A percentile compares a stretch with the other conserved stretches of the same genome.
These are phyloP conservation scores for Enoplosus armatus DNA, from an alignment of 2,797 vertebrate genomes.

Conservation along the genomic window DNA sequence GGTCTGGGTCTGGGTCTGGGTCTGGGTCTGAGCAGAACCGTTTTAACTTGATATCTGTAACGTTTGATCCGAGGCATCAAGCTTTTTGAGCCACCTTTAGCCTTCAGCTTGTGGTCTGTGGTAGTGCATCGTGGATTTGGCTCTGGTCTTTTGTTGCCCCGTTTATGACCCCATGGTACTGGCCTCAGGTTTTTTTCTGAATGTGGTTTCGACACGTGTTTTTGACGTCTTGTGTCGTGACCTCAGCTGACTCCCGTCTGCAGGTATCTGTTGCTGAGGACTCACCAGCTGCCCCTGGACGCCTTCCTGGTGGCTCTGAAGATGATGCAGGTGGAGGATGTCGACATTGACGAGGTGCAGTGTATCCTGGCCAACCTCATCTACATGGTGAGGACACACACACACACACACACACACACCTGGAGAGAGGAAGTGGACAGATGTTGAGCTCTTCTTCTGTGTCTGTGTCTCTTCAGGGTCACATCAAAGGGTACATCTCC, in stretches of 20 bases:
- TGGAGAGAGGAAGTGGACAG: not conserved
- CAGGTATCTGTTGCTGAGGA: conserved; percentile 93
- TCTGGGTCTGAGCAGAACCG: too few relatives aligned
- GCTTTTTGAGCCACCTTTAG: too few relatives aligned
- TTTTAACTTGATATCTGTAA: too few relatives aligned
- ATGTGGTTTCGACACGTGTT: too few relatives aligned
- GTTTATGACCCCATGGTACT: too few relatives aligned
- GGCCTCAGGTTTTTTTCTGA: too few relatives aligned
- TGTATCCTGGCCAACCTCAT: conserved; percentile 98
- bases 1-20: too few relatives aligned
- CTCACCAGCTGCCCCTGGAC: conserved; percentile 95
- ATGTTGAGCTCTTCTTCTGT: not conserved
- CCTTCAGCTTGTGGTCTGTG: too few relatives aligned
- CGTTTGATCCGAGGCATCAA: too few relatives aligned
- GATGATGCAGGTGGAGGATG: conserved; percentile 95
- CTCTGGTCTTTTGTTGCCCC: too few relatives aligned
- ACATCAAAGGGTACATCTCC: conserved; percentile 99
- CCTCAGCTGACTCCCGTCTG: not conserved
- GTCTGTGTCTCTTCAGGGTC: conserved; percentile 86
- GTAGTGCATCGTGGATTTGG: too few relatives aligned
- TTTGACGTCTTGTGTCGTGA: too few relatives aligned
- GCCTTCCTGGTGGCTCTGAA: conserved; percentile 93
- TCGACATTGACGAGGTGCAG: conserved; percentile 97
- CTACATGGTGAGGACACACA: conserved; percentile 89
- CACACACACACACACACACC: not conserved